Evolutionary conservation across 2,113 vertebrate genomes (phyloP), one percentile per base, ranked within the genome.

Genomic region (Petrocephalus microphthalmus): DNA sequence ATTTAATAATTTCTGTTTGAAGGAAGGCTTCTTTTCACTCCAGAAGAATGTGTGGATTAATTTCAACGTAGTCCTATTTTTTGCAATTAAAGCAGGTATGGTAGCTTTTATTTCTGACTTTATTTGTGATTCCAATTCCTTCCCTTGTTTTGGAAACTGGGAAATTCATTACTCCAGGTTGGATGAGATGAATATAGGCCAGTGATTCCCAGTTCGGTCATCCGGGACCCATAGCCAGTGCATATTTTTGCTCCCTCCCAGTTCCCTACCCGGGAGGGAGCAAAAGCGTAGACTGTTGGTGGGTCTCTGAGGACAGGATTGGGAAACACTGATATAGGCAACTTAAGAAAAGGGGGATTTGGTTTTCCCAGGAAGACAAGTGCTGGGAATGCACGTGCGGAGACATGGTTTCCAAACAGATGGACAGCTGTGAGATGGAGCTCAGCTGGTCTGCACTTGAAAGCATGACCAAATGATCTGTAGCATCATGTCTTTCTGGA

Each of bases 321-420:
- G 42, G 42, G 42, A 42, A 42, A 42, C 42, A 42, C 42, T 42
- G 42, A 42, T 42, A 42, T 42, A 90, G 87, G 83, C 37, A 57
- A 78, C 71, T 51, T 47, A 54, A 74, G 25, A 57, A 29, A 85
- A 71, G 49, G 1, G 20, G 45, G 88, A 78, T 22, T 86, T 20
- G n/a, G 45, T 89, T 92, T 93, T 91, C 45, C 71, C 57, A 86
- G 88, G 67, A 53, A 33, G 37, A 89, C 87, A 57, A 89, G 89
- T 91, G 74, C 71, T 84, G 85, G 83, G 90, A 85, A 90, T 92
- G 88, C 85, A 60, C 90, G 91, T 89, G 84, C 87, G 3, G 53
- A 90, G 91, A 92, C 88, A 87, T 56, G 89, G 92, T 91, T 90
- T 90, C 60, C 89, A 90, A 89, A 89, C 90, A 53, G 51, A 60